Evolutionary conservation across 2,888 invertebrate species (phyloP).

Genomic region (Agonopterix heracliana): DNA sequence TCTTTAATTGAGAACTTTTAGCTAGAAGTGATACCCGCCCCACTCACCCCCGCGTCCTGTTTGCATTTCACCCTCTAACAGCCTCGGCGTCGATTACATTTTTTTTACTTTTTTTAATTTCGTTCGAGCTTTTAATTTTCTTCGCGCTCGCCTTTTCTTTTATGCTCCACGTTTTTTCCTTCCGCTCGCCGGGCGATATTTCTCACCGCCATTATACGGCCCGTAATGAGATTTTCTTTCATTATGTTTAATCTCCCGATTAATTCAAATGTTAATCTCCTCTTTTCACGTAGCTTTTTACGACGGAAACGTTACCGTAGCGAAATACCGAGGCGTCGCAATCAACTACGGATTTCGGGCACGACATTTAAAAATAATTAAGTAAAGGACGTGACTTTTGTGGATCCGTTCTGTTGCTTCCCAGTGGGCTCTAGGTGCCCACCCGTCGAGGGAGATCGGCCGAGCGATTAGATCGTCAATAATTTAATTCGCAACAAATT

Average conservation of each 20-base stretch:
- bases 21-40: conserved; percentile 22
- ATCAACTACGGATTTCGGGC: conserved; percentile 48
- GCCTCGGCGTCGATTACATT: conserved; percentile 71
- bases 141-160: conserved; percentile 68
- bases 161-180: conserved; percentile 51
- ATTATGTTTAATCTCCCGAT: conserved; percentile 77
- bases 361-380: conserved; percentile 56
- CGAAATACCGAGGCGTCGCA: conserved; percentile 46
- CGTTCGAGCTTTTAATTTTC: conserved; percentile 73
- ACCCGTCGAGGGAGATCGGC: conserved; percentile 38
- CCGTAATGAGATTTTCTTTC: conserved; percentile 76
- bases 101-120: conserved; percentile 74
- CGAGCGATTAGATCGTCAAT: conserved; percentile 69
- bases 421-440: conserved; percentile 21
- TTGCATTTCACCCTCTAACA: conserved; percentile 61
- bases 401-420: conserved; percentile 16
- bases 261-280: conserved; percentile 75
- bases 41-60: conserved; percentile 35
- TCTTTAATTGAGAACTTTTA: conserved; percentile 72
- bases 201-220: conserved; percentile 72
- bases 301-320: conserved; percentile 51
- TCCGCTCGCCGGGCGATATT: conserved; percentile 56
- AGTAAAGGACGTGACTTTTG: conserved; percentile 65
- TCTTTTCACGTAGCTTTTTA: conserved; percentile 67
- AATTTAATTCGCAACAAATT: conserved; percentile 75